Conservation (phyloP, 1,140 invertebrate genomes). For the Geopemphigus sp. region DNA sequence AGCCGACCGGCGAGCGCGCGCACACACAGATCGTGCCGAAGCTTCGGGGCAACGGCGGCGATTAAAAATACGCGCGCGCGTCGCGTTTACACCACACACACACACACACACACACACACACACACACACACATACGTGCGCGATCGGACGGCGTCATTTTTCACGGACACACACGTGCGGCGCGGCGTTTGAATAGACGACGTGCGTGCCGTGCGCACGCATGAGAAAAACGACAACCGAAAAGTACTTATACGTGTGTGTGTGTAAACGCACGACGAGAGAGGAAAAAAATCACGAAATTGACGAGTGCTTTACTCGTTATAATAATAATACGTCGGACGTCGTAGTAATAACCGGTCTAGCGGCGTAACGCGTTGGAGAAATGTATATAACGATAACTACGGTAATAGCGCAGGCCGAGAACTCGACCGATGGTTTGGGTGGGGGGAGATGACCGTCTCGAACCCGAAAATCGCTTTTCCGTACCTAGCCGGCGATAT, state of each 20-base stretch:
- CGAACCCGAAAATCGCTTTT: too few species aligned
- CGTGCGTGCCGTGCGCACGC: not conserved
- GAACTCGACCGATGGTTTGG: too few species aligned
- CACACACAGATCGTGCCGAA: constrained; percentile 3
- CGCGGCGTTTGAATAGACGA: too few species aligned
- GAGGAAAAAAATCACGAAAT: not conserved
- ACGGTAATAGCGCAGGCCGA: too few species aligned
- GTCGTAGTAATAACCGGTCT: constrained; percentile 29
- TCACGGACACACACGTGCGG: too few species aligned
- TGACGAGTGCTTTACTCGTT: constrained; percentile 31
- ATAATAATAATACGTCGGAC: not conserved
- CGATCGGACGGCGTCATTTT: too few species aligned
- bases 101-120: too few species aligned
- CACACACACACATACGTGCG: too few species aligned
- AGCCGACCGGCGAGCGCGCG: not conserved
- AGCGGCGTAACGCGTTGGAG: not conserved
- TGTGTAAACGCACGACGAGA: not conserved
- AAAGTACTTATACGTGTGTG: too few species aligned
- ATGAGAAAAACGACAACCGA: not conserved
- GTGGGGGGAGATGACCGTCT: too few species aligned
- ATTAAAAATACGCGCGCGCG: constrained; percentile 20
- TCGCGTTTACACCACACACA: too few species aligned
- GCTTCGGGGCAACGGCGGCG: constrained; percentile 17
- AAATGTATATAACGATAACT: not conserved
- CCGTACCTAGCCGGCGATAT: too few species aligned